Conservation (phyloP, 2,113 vertebrate genomes). For the Formicarius rufipectus region DNA sequence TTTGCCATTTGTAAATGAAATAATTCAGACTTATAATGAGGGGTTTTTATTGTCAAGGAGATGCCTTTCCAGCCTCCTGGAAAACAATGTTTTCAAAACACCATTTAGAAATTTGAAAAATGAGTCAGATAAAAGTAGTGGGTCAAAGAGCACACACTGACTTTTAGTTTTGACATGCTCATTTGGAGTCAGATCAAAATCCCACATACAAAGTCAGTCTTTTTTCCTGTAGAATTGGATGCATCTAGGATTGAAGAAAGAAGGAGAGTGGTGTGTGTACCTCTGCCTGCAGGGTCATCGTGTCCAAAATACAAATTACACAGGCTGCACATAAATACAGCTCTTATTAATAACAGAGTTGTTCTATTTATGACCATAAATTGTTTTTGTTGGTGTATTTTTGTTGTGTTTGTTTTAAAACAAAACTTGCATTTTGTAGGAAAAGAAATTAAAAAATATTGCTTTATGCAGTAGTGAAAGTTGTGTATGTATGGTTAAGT, state of each 20-base stretch:
- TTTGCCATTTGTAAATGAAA: not conserved
- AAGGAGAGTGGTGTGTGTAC: not conserved
- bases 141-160: not conserved
- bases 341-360: not conserved
- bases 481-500: not conserved
- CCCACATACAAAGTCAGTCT: not conserved
- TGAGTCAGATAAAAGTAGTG: not conserved
- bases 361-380: not conserved
- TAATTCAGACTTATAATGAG: not conserved
- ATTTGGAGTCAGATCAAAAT: not conserved
- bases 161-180: not conserved
- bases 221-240: not conserved
- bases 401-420: not conserved
- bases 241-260: not conserved
- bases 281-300: not conserved
- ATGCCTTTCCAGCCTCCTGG: not conserved
- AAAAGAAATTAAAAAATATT: not conserved
- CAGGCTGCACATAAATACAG: not conserved
- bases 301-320: not conserved
- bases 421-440: not conserved
- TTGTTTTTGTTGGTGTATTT: not conserved
- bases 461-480: not conserved
- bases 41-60: not conserved
- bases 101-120: not conserved
- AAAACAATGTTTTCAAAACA: not conserved